Evolutionary conservation across 2,113 vertebrate genomes (phyloP), one percentile per base, ranked within the genome.

Genomic region (Melanocharis versteri): DNA sequence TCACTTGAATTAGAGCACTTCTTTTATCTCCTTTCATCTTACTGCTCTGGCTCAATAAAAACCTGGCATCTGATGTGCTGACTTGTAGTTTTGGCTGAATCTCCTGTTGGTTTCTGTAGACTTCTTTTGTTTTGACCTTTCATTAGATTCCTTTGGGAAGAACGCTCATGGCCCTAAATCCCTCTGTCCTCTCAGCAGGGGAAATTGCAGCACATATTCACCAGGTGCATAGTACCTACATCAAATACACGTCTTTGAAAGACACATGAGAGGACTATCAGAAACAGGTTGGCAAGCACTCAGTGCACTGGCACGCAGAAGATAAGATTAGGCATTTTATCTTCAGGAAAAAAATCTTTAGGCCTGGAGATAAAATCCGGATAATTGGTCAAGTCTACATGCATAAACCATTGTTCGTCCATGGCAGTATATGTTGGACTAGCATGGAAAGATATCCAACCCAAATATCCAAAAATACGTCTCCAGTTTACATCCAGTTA

Each of bases 181-280:
- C 19, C 12, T 78, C n/a, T 85, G 53, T 39, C 27, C 18, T 60
- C 27, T 93, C 10, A 24, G 21, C 23, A 71, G 61, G 53, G 22
- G 31, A 68, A 78, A 44, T 17, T 37, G 45, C 58, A 75, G 53
- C n/a, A 56, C 21, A 6, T 17, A 23, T 28, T 72, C 40, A 72
- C 24, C 15, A 45, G 48, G 47, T 0, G 0, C 1, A 0, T 44
- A n/a, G 31, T 27, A 70, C 15, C 18, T 86, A 11, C 33, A 56
- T 53, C 53, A 87, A 83, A 48, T 70, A 8, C 4, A 16, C 0
- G 9, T 51, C 24, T 60, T 69, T 56, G 70, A 72, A 92, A 64
- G 39, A 42, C 73, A 16, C 14, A 14, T 1, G 2, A 53, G 66
- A 65, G 16, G 28, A 37, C 7, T 9, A 15, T n/a, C 45, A 80